Base-by-base conservation (phyloP, 2,113 vertebrate genomes). In the Gobio gobio region DNA sequence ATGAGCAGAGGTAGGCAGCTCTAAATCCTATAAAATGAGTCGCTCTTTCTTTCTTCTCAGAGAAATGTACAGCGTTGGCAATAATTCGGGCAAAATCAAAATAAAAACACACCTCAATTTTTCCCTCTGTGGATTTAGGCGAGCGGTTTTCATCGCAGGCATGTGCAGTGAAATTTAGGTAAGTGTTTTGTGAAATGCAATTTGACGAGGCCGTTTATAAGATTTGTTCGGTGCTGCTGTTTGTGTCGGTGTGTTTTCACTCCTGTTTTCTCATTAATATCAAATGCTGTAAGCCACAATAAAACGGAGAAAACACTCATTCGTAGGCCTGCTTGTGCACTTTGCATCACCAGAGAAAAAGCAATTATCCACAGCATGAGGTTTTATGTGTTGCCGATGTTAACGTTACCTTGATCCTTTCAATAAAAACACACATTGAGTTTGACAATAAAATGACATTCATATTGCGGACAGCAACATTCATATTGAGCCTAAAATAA, bases 181-280 rank as follows among this genome's bases (percentile, higher is more conserved):
- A 76, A 80, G 74, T 82, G 82, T 87, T 87, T 86, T 76, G 83
- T 84, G 51, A 85, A 87, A 87, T 82, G 76, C 86, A 89, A 87
- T 86, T 87, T 89, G 70, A 79, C 73, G 29, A 78, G 54, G 78
- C 83, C 82, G 72, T 87, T 86, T 85, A 82, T 86, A 80, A 86
- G 86, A 88, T 88, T 89, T 89, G 85, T 91, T 90, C 76, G 87
- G 84, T 89, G 83, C 29, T 86, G 78, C 73, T 87, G 86, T 91
- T 91, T 91, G 64, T 90, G 89, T 90, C 88, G 64, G 54, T 43
- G 56, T 68, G 47, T 85, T 87, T 89, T 43, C 58, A 40, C 72
- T 84, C 45, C 47, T 24, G 85, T 92, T 93, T 93, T 92, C 90
- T 91, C 88, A 94, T 94, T 94, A 91, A 92, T 92, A 91, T 90